Evolutionary conservation across 2,113 vertebrate genomes (phyloP), one percentile per base, ranked within the genome.

Genomic region (Sula dactylatra): DNA sequence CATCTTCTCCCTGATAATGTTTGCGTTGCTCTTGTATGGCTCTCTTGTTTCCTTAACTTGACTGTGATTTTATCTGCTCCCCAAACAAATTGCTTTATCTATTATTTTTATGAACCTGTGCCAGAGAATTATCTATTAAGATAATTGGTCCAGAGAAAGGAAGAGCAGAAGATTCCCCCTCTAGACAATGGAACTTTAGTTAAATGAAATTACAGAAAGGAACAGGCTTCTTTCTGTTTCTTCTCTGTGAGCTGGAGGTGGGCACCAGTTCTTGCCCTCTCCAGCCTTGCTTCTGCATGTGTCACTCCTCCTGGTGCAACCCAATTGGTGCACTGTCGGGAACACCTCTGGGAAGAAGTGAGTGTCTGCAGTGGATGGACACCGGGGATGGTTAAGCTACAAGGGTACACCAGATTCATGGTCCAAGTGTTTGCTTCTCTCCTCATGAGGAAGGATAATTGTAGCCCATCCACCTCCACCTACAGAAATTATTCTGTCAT

Each of bases 1-100:
- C 71, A 38, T 89, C 94, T 96, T 88, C 87, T 96, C 79, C 79
- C 74, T 77, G 67, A 55, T 83, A 91, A 85, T 62, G 20, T 93
- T 95, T 95, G 77, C 69, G 64, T 47, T 80, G 74, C 42, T 85
- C 42, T 76, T 82, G 25, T 36, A 14, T 72, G 77, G 36, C 66
- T 91, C 54, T 85, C 50, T 72, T 90, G 40, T 80, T 93, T 81
- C 82, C 84, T 82, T 79, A 20, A 50, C 86, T 76, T 69, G n/a
- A 29, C 69, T 54, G 34, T 49, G 73, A 80, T 91, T 94, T 96
- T 80, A 70, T 88, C 93, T 67, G 8, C 59, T 90, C 62, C 26
- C 84, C 36, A 80, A 95, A 81, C 13, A 86, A 94, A 85, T 62
- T 65, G 40, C 47, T 95, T 86, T 59, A 70, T 82, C 47, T 83